These are phyloP conservation scores for Chiroxiphia lanceolata DNA, from an alignment of 2,797 vertebrate genomes.

Conservation along the genomic window DNA sequence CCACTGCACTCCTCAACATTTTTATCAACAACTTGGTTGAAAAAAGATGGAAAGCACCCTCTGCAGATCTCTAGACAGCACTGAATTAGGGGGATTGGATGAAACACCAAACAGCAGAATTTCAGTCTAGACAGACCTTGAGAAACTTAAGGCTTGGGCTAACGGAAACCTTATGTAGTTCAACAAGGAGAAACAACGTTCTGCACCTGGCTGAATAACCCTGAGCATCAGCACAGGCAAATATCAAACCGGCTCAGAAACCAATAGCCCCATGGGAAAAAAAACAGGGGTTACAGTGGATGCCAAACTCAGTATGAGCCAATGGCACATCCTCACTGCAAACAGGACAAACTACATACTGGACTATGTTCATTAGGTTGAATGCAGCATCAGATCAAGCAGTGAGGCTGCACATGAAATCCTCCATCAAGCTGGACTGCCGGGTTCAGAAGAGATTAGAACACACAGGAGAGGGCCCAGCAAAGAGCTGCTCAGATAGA, in stretches of 20 bases:
- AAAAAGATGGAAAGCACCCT: background rate
- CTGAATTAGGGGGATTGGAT: background rate
- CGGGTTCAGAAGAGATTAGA: background rate
- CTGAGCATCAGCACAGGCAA: background rate
- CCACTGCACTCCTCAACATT: background rate
- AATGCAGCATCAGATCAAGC: background rate
- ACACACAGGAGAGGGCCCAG: background rate
- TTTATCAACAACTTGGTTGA: background rate
- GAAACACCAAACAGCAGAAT: background rate
- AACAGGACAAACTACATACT: background rate
- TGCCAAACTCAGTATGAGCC: background rate
- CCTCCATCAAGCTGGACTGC: background rate
- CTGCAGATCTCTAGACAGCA: background rate
- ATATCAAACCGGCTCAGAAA: background rate
- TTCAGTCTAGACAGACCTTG: background rate
- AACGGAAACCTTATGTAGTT: background rate
- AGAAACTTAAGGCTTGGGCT: background rate
- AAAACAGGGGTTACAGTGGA: background rate
- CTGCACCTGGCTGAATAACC: background rate
- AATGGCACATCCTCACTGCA: background rate
- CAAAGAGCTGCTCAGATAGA: background rate
- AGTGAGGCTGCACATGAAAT: background rate
- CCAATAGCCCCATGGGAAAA: background rate
- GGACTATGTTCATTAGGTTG: fast-evolving
- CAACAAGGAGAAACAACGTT: background rate